A percentile compares a stretch with the other conserved stretches of the same genome.
These are phyloP conservation scores for Menura novaehollandiae DNA, from an alignment of 2,113 vertebrate species.

Conservation along the genomic window DNA sequence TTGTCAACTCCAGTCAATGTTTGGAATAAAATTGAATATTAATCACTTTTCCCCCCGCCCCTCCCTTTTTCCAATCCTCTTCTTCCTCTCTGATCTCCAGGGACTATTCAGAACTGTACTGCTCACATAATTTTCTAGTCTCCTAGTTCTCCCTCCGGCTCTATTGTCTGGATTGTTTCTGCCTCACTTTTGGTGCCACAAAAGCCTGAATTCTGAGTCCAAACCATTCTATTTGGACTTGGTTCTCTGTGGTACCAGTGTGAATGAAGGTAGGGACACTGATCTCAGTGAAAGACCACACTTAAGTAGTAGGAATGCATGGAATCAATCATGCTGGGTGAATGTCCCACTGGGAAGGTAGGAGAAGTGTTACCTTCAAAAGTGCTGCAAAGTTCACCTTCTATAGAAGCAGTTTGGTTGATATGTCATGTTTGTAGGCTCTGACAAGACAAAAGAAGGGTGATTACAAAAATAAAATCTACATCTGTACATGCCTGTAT, in stretches of 20 bases:
- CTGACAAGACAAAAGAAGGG: neutral
- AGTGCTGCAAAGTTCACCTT: neutral
- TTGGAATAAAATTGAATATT: constrained; percentile 63
- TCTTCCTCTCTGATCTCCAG: neutral
- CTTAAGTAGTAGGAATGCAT: neutral
- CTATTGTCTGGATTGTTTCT: neutral
- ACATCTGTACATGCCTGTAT: rapidly evolving
- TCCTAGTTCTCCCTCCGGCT: neutral
- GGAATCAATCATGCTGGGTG: neutral
- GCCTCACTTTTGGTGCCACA: neutral
- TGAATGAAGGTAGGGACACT: neutral
- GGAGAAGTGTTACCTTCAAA: neutral
- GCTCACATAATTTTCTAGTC: constrained; percentile 10
- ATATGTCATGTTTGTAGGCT: neutral
- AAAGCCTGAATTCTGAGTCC: neutral
- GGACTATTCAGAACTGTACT: neutral
- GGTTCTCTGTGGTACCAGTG: neutral
- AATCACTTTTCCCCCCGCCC: constrained; percentile 21
- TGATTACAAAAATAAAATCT: neutral
- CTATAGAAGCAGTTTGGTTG: neutral
- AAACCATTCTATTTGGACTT: neutral
- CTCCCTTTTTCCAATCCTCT: neutral
- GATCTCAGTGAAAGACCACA: neutral
- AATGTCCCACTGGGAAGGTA: neutral
- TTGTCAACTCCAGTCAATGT: neutral